Evolutionary conservation across 2,888 invertebrate genomes (phyloP).

Genomic region (Mythimna ferrago): DNA sequence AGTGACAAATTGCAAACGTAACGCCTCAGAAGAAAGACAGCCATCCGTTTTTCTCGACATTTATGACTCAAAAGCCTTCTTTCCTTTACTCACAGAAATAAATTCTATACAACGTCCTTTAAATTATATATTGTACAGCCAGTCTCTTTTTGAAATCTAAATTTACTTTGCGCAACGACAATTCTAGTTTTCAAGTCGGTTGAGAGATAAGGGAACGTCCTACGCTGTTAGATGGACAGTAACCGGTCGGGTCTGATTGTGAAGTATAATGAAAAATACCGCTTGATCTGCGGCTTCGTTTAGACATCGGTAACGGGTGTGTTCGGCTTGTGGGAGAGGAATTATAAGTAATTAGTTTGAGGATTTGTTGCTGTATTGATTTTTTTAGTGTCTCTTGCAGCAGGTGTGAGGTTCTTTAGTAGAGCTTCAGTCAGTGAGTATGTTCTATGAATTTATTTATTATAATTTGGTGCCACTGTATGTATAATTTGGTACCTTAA

Average conservation of each 20-base stretch:
- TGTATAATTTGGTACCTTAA: background rate
- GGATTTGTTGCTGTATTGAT: slow-evolving; percentile 8
- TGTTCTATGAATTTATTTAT: background rate
- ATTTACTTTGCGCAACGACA: slow-evolving; percentile 61
- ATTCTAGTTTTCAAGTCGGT: slow-evolving; percentile 67
- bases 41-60: slow-evolving; percentile 35
- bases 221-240: slow-evolving; percentile 66
- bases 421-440: background rate
- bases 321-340: slow-evolving; percentile 41
- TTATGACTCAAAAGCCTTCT: slow-evolving; percentile 34
- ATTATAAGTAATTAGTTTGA: slow-evolving; percentile 37
- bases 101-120: slow-evolving; percentile 48
- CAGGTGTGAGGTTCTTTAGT: background rate
- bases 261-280: slow-evolving; percentile 78
- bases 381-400: background rate
- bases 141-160: slow-evolving; percentile 62
- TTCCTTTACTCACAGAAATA: slow-evolving; percentile 36
- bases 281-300: slow-evolving; percentile 62
- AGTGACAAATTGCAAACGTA: slow-evolving; percentile 40
- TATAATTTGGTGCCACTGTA: too few relatives aligned
- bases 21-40: slow-evolving; percentile 24
- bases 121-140: slow-evolving; percentile 44
- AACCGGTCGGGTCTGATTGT: slow-evolving; percentile 66
- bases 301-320: slow-evolving; percentile 48
- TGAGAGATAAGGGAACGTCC: slow-evolving; percentile 70